phyloP scores from a whole-genome alignment of 2,888 invertebrate species.

The Acanthoscelides obtectus region DNA sequence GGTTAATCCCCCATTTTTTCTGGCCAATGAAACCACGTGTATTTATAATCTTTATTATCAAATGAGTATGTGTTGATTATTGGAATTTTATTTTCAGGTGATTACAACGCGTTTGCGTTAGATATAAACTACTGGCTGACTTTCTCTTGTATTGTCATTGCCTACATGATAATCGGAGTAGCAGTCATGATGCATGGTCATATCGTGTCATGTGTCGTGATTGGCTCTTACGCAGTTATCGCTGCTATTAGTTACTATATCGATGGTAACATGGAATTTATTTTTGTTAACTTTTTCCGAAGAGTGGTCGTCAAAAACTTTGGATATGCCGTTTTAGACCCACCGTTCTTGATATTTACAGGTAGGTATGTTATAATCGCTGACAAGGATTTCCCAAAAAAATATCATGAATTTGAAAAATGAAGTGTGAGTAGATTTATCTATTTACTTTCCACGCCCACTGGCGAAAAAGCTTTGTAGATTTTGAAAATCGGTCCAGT shows the following conservation, averaged over 20 bases:
- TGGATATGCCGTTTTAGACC: constrained; percentile 53
- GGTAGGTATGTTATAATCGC: too few species aligned
- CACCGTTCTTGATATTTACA: constrained; percentile 47
- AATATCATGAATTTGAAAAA: too few species aligned
- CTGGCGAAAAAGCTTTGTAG: too few species aligned
- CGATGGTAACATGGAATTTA: constrained; percentile 63
- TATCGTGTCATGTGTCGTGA: constrained; percentile 58
- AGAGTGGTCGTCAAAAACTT: constrained; percentile 59
- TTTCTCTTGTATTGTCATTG: constrained; percentile 46
- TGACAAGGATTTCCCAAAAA: too few species aligned
- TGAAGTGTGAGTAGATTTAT: too few species aligned
- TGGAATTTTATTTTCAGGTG: too few species aligned
- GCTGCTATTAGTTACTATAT: constrained; percentile 61
- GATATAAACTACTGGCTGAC: constrained; percentile 62
- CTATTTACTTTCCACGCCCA: too few species aligned
- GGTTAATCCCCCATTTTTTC: too few species aligned
- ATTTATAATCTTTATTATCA: too few species aligned
- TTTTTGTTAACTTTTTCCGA: constrained; percentile 62
- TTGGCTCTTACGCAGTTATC: constrained; percentile 61
- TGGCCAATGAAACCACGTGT: too few species aligned
- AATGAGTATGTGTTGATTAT: too few species aligned
- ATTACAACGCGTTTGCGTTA: constrained; percentile 46
- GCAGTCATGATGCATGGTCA: constrained; percentile 53
- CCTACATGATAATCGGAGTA: constrained; percentile 37
- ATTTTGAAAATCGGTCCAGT: too few species aligned